Evolutionary conservation across 2,888 invertebrate genomes (phyloP), one percentile per base, ranked within the genome.

Genomic region (Drosophila lutescens): DNA sequence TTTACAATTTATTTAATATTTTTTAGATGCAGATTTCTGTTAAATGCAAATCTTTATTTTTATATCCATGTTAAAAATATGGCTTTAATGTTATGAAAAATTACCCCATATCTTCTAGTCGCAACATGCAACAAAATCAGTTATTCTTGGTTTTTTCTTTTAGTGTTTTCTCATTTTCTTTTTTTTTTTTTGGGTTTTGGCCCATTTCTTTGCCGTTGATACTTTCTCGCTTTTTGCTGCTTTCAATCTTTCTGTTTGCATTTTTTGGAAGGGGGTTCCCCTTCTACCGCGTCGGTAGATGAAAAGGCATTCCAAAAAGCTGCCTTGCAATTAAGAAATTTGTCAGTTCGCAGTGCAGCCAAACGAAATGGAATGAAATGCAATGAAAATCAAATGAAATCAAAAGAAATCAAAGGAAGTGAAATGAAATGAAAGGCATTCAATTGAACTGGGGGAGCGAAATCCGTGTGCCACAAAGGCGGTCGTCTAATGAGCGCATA

Each of bases 391-490:
- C 13, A 36, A 57, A n/a, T 44, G 43, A 13, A 36, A n/a, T 32
- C 23, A 23, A 61, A 65, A 44, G 36, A 13, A 65, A 43, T 50
- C 13, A 41, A 62, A 65, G n/a, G 50, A 65, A 66, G 63, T 44
- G 46, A 65, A 66, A 56, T 80, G 79, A 86, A 86, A 75, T 80
- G 86, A 79, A 80, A 84, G 76, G 87, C 87, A 81, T 84, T 83
- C 87, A 83, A 82, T 82, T 82, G 86, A 78, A 82, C 80, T 58
- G 40, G 43, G 26, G n/a, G n/a, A 15, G 30, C 3, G 9, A 74
- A 70, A 72, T 72, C 67, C 58, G 63, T 51, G 68, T 40, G 63
- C 55, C 65, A 65, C 80, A 47, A 60, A 68, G 67, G 56, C 26
- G 26, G 20, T 34, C 36, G 26, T 46, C 61, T 71, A 74, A 74